A percentile compares a stretch with the other conserved stretches of the same genome.
phyloP scores from a whole-genome alignment of 2,113 vertebrate genomes.

The Probosciger aterrimus region DNA sequence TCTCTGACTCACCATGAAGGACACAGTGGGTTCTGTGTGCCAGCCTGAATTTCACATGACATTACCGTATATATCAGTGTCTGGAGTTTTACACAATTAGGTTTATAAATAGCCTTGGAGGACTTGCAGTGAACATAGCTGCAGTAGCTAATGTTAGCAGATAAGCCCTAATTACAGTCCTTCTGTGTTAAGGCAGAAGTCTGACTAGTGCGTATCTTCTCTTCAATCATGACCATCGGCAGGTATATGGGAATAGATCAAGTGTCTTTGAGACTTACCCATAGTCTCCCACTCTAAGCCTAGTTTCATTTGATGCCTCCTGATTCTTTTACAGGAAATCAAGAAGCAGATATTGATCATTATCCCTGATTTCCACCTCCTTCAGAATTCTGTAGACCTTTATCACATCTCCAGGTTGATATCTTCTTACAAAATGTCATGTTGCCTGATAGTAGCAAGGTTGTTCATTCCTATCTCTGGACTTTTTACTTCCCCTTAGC shows the following conservation, averaged over 20 bases:
- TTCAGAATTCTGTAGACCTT: background rate
- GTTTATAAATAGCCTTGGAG: background rate
- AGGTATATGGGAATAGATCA: background rate
- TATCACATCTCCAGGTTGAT: background rate
- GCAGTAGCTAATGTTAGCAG: background rate
- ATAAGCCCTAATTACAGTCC: background rate
- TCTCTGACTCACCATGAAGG: background rate
- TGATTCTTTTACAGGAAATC: background rate
- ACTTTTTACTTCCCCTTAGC: background rate
- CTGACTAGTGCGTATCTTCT: background rate
- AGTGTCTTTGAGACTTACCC: background rate
- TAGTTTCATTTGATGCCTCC: background rate
- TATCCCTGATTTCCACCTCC: background rate
- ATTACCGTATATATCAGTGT: rapidly evolving
- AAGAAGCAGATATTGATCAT: background rate
- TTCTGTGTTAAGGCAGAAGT: background rate
- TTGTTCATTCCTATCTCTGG: background rate
- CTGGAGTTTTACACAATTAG: background rate
- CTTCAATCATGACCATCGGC: background rate
- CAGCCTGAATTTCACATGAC: background rate
- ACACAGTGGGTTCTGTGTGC: background rate
- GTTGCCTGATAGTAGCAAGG: background rate
- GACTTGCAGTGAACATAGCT: background rate
- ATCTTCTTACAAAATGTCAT: background rate
- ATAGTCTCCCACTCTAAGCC: background rate